phyloP scores from a whole-genome alignment of 2,113 vertebrate species.

The Alexandromys fortis region DNA sequence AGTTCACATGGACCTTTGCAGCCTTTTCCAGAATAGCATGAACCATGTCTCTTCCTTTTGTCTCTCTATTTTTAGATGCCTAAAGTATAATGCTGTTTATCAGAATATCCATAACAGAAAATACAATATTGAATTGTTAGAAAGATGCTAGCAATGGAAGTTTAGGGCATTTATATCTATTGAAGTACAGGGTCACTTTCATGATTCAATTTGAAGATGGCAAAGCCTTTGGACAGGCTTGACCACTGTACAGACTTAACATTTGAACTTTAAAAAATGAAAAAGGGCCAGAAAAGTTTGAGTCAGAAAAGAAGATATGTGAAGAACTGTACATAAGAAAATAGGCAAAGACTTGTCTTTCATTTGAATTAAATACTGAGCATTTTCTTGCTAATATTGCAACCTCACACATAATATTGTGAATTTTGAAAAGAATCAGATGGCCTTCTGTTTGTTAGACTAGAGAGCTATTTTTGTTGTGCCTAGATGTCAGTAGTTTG shows the following conservation, averaged over 20 bases:
- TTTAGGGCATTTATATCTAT: not conserved
- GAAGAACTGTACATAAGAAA: not conserved
- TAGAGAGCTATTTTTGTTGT: slow-evolving; percentile 46
- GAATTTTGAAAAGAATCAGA: slow-evolving; percentile 1
- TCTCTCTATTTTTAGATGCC: not conserved
- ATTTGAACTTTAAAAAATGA: not conserved
- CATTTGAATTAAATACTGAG: not conserved
- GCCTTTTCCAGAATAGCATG: not conserved
- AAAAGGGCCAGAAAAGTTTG: not conserved
- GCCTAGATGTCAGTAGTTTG: not conserved
- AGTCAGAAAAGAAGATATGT: not conserved
- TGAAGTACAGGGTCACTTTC: not conserved
- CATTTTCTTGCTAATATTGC: slow-evolving; percentile 5
- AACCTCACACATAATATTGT: slow-evolving; percentile 16
- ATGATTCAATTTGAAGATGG: not conserved
- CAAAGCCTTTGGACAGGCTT: not conserved
- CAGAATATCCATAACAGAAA: not conserved
- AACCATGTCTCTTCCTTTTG: not conserved
- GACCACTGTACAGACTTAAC: not conserved
- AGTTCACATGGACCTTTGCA: not conserved
- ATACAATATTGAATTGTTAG: not conserved
- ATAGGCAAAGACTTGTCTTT: not conserved
- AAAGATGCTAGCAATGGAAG: not conserved
- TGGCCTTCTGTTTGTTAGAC: slow-evolving; percentile 17
- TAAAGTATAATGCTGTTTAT: not conserved